phyloP scores from a whole-genome alignment of 2,797 vertebrate genomes.

The Enoplosus armatus region DNA sequence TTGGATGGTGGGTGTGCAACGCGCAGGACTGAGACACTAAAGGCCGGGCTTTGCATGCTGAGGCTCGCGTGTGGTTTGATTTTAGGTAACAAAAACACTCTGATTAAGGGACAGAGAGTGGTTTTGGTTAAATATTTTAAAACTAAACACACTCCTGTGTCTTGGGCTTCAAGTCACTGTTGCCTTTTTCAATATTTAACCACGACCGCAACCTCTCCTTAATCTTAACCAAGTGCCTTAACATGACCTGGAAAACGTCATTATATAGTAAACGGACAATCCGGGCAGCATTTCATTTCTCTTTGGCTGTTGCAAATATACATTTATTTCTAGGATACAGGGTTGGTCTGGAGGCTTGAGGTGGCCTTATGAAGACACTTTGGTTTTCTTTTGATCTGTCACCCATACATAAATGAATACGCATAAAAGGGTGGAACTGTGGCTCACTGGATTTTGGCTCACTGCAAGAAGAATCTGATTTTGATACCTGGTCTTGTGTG shows the following conservation, averaged over 20 bases:
- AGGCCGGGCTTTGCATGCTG: neutral
- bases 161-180: too few species aligned
- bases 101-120: neutral
- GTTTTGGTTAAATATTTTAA: neutral
- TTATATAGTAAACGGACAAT: neutral
- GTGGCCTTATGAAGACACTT: neutral
- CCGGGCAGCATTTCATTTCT: neutral
- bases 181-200: neutral
- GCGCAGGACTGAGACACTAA: neutral
- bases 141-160: neutral
- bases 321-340: neutral
- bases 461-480: neutral
- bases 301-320: too few species aligned
- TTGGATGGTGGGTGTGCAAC: neutral
- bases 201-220: neutral
- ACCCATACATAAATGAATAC: neutral
- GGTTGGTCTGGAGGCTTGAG: too few species aligned
- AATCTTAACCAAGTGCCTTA: neutral
- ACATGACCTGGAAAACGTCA: neutral
- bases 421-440: too few species aligned
- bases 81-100: neutral
- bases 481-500: neutral
- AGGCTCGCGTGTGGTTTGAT: neutral
- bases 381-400: neutral
- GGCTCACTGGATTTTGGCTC: neutral